A percentile compares a stretch with the other conserved stretches of the same genome.
phyloP scores from a whole-genome alignment of 2,888 invertebrate species.

The Tipula unca region DNA sequence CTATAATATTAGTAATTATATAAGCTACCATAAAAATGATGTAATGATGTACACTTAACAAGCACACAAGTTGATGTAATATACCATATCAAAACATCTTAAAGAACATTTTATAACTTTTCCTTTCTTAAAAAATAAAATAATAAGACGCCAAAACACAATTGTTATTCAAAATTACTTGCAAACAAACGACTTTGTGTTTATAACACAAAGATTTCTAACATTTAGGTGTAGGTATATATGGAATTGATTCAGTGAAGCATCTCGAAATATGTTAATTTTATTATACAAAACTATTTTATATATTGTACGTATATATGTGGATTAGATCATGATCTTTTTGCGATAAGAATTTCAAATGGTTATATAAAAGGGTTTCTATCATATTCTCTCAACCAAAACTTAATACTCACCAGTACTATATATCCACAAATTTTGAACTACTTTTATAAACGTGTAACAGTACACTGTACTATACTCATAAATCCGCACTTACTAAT shows the following conservation, averaged over 20 bases:
- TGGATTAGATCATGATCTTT: background rate
- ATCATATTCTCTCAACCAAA: background rate
- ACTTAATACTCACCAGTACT: background rate
- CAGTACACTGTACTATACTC: background rate
- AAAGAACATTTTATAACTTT: constrained; percentile 9
- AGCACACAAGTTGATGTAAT: background rate
- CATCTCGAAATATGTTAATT: background rate
- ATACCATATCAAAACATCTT: background rate
- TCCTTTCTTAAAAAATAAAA: too few relatives aligned
- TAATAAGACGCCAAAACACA: background rate
- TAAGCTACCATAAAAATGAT: background rate
- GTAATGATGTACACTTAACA: background rate
- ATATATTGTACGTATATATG: too few relatives aligned
- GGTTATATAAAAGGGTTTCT: background rate
- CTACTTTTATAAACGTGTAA: background rate
- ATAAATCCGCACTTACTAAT: background rate
- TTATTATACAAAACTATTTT: background rate
- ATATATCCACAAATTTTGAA: background rate
- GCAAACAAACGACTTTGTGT: background rate
- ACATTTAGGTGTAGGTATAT: background rate
- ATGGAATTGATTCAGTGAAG: background rate
- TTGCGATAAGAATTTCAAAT: background rate
- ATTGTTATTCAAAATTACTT: background rate
- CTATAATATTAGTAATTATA: too few relatives aligned
- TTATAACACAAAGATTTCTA: background rate